A percentile compares a stretch with the other conserved stretches of the same genome.
phyloP scores from a whole-genome alignment of 1,140 invertebrate species.

The Diuraphis noxia region DNA sequence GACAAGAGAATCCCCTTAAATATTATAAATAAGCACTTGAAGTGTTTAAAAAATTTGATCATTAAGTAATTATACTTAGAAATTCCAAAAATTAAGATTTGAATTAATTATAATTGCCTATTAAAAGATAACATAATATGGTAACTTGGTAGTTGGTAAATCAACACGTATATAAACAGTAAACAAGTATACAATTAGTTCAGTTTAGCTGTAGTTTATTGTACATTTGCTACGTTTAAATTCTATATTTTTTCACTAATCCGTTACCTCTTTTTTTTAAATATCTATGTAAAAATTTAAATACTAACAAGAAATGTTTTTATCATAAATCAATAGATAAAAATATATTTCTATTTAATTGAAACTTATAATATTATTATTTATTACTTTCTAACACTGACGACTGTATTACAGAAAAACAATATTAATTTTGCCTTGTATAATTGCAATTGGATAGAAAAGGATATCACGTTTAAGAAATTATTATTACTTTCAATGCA shows the following conservation, averaged over 20 bases:
- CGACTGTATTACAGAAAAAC: neutral
- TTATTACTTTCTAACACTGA: neutral
- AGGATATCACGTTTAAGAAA: neutral
- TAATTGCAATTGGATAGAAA: neutral
- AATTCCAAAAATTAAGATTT: neutral
- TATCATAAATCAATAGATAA: neutral
- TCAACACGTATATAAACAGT: neutral
- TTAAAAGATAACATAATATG: neutral
- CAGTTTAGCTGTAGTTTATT: neutral
- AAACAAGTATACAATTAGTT: neutral
- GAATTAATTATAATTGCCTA: no score
- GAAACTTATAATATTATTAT: neutral
- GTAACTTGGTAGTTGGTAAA: no score
- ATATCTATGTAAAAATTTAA: neutral
- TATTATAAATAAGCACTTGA: no score
- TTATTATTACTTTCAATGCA: neutral
- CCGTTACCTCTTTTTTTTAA: neutral
- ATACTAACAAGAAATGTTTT: neutral
- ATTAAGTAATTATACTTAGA: no score
- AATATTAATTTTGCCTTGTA: neutral
- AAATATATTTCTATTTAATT: neutral
- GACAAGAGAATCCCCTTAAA: no score
- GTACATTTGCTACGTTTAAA: neutral
- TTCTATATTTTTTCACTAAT: neutral
- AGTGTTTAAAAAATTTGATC: no score